Percentiles rank a stretch among this genome's conserved stretches.
Conservation (phyloP, 2,113 vertebrate species). For the Antechinus flavipes region DNA sequence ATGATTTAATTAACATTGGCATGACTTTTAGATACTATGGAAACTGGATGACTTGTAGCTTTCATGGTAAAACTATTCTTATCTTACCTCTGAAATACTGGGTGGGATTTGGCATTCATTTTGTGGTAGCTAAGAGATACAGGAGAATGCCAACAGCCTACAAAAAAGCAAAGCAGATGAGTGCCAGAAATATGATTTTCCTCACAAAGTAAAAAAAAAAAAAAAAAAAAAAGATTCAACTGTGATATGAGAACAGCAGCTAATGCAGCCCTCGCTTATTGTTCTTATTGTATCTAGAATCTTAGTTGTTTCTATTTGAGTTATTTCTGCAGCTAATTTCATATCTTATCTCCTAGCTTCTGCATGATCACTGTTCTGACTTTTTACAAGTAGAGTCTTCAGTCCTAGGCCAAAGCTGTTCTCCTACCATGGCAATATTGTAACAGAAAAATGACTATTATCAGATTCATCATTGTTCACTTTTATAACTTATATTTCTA, state of each 20-base stretch:
- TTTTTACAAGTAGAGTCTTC: background rate
- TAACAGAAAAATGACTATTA: background rate
- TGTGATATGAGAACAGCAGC: background rate
- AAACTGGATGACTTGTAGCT: background rate
- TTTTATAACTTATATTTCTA: background rate
- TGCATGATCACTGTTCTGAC: background rate
- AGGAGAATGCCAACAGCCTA: background rate
- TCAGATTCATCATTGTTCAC: background rate
- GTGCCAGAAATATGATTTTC: conserved; percentile 2
- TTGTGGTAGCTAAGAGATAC: background rate
- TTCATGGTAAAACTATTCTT: background rate
- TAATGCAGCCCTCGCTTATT: background rate
- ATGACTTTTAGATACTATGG: background rate
- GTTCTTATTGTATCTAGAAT: background rate
- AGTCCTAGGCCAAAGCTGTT: background rate
- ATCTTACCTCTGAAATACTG: background rate
- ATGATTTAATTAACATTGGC: background rate
- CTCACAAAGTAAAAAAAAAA: background rate
- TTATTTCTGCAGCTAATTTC: background rate
- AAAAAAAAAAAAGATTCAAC: background rate
- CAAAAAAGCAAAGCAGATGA: background rate
- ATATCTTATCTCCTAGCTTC: background rate
- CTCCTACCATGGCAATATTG: background rate
- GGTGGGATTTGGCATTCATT: background rate
- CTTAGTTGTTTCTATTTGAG: background rate